A percentile compares a stretch with the other conserved stretches of the same genome.
Conservation (phyloP, 2,888 invertebrate species). For the Sarcophaga subvicina region DNA sequence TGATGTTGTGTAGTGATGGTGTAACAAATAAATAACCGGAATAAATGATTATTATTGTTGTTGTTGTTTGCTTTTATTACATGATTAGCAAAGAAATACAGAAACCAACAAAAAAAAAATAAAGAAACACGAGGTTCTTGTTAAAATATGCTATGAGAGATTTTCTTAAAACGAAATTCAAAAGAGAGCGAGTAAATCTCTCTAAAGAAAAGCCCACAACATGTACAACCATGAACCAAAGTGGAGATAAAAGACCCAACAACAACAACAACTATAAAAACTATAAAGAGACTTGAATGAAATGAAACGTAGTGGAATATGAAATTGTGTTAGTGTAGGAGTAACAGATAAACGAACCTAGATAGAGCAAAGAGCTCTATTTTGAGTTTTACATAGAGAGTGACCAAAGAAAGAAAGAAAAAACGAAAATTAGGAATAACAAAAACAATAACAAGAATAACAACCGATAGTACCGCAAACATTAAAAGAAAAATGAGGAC, state of each 20-base stretch:
- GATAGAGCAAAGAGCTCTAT: constrained; percentile 40
- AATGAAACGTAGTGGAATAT: constrained; percentile 55
- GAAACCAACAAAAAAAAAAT: background rate
- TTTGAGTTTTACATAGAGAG: background rate
- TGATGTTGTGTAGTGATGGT: constrained; percentile 16
- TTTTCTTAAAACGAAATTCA: background rate
- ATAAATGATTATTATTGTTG: constrained; percentile 34
- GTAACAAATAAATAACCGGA: constrained; percentile 35
- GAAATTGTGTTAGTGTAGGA: constrained; percentile 43
- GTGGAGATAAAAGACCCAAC: background rate
- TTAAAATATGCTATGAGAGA: constrained; percentile 9
- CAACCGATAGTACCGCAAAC: background rate
- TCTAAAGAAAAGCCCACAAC: background rate
- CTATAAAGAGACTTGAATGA: background rate
- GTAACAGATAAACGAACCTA: constrained; percentile 41
- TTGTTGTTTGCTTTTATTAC: constrained; percentile 5
- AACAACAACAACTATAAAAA: background rate
- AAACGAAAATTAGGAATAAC: background rate
- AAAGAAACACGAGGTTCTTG: constrained; percentile 43
- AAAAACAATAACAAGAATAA: constrained; percentile 8
- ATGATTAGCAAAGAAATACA: constrained; percentile 10
- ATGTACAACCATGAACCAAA: background rate
- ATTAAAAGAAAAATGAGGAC: constrained; percentile 57
- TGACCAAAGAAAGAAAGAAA: constrained; percentile 9
- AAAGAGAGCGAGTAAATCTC: background rate